Base-by-base conservation (phyloP, 2,113 vertebrate genomes). In the Polypterus bichir region DNA sequence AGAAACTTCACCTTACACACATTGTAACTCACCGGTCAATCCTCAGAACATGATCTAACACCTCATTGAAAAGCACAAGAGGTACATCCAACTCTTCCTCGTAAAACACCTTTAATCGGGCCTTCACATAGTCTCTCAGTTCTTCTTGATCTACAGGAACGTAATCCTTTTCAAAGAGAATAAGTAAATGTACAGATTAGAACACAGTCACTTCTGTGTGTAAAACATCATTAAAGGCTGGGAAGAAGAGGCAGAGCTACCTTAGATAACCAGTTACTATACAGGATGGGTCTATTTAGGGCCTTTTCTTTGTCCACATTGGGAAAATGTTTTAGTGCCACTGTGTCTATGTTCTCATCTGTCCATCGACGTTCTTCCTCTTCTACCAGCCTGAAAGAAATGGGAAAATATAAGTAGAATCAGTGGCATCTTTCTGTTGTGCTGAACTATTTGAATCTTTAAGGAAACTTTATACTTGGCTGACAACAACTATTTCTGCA, bases 181-280 rank as follows among this genome's bases (percentile, higher is more conserved):
- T 56, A 27, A 47, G 27, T 54, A 61, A 53, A 59, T 2, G 49
- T 48, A 27, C 8, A 54, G 10, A 56, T 47, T 44, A 62, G 54
- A 11, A 27, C 49, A 51, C 49, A 51, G 6, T 6, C 55, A n/a
- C 27, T n/a, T 8, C 27, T n/a, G 8, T 8, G 6, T 6, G n/a
- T 6, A 44, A 5, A 44, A 6, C 55, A 57, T 57, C 6, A 57
- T 57, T 8, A 57, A 8, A 47, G 9, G 46, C n/a, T 48, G 11
- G 51, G 2, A 53, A 53, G 51, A 8, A n/a, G 51, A 7, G 10
- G 59, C 5, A 10, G 9, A 47, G 4, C 11, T 66, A 92, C 96
- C 91, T 99, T 99, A 0, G 96, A 99, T 44, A 99, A 77, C 96
- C 96, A 99, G 86, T 99, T 99, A 80, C 96, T 99, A 79, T 97